Evolutionary conservation across 2,113 vertebrate species (phyloP).

Genomic region (Cinclus mexicanus): DNA sequence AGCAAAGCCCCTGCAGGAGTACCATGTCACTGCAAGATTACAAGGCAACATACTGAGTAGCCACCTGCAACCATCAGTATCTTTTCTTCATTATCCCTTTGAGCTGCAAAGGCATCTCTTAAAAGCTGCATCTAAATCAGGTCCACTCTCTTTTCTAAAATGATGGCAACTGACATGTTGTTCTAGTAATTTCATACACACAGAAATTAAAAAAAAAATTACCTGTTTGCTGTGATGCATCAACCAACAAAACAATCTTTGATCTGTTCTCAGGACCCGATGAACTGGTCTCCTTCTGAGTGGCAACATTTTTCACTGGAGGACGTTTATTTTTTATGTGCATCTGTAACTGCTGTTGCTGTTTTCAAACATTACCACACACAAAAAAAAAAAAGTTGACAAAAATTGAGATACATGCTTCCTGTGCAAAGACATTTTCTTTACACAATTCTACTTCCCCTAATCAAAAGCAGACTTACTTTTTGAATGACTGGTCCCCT

Average conservation of each 20-base stretch:
- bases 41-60: neutral
- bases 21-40: neutral
- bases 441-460: neutral
- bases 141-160: neutral
- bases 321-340: constrained; percentile 86
- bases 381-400: neutral
- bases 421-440: neutral
- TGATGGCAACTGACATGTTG: neutral
- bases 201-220: constrained; percentile 4
- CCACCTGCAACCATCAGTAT: neutral
- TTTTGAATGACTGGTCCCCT: constrained; percentile 82
- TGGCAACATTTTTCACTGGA: constrained; percentile 89
- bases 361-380: neutral
- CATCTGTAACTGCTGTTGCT: constrained; percentile 77
- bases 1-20: neutral
- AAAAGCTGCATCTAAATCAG: neutral
- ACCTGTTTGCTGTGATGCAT: constrained; percentile 98
- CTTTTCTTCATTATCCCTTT: neutral
- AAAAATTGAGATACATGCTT: neutral
- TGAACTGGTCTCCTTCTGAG: constrained; percentile 93
- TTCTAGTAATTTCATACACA: neutral
- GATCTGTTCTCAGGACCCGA: constrained; percentile 87
- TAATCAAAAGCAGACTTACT: constrained; percentile 70
- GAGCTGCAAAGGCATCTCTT: neutral
- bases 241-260: constrained; percentile 92